These are phyloP conservation scores for Pandion haliaetus DNA, from an alignment of 2,113 vertebrate species.

Conservation along the genomic window DNA sequence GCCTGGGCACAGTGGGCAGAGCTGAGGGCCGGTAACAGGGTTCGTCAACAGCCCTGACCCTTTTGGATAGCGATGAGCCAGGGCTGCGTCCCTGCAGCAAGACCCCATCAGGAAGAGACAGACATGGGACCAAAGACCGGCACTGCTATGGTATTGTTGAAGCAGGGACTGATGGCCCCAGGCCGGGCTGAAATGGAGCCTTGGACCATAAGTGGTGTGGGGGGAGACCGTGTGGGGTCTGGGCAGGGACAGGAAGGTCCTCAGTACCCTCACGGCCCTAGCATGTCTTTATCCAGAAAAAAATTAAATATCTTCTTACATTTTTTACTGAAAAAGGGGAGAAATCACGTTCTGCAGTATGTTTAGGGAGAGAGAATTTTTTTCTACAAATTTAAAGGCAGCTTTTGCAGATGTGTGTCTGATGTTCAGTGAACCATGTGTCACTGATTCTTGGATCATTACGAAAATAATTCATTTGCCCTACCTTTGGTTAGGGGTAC, in stretches of 20 bases:
- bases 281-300: not conserved
- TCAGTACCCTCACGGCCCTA: not conserved
- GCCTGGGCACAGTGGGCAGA: not conserved
- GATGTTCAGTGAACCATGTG: not conserved
- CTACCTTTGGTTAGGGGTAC: not conserved
- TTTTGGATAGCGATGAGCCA: not conserved
- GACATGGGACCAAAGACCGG: not conserved
- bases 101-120: not conserved
- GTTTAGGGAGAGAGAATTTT: not conserved
- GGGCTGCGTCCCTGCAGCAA: not conserved
- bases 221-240: not conserved
- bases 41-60: not conserved
- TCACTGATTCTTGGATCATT: not conserved
- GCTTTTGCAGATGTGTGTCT: not conserved
- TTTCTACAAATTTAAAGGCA: not conserved
- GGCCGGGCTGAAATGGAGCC: not conserved
- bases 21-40: not conserved
- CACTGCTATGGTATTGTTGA: rapidly evolving
- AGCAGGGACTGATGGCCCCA: not conserved
- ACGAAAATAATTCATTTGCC: not conserved
- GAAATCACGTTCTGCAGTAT: not conserved
- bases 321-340: not conserved
- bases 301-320: not conserved
- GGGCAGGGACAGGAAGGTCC: not conserved
- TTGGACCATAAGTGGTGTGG: not conserved